Base-by-base conservation (phyloP, 2,888 invertebrate genomes). In the Drosophila seclusa region DNA sequence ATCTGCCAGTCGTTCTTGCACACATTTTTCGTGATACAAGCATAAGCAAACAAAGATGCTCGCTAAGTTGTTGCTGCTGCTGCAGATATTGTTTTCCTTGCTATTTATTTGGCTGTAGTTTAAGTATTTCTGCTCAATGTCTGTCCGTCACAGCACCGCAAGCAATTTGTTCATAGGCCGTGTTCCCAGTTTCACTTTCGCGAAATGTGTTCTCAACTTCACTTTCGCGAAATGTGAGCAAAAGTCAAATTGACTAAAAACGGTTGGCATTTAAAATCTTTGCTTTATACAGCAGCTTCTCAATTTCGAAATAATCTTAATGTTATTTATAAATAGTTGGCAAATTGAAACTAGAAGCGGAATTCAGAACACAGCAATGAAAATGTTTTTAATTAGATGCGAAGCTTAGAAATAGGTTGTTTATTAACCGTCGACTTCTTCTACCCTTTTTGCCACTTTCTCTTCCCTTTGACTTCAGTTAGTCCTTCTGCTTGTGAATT, bases 101-200 rank as follows among this genome's bases (percentile, higher is more conserved):
- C 40, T 54, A 54, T 60, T 61, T 53, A 66, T 66, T 63, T 60
- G 52, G 31, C 21, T 66, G 29, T 53, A 53, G 55, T 60, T 73
- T 45, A 42, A 66, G 65, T 59, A 32, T 21, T n/a, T 52, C 36
- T 42, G 18, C 42, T 34, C 21, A n/a, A 29, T 4, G 34, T 62
- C 21, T 21, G 48, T 27, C 11, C 6, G 21, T 21, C 36, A 62
- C 13, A 10, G 45, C 27, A 32, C 34, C 38, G 21, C 62, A 58
- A 50, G 36, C 59, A 50, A 54, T 67, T 73, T 61, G 34, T 31
- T 42, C 29, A 34, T 5, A 8, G 6, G 29, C 5, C 29, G 13
- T 18, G 45, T 27, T 67, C 45, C 24, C 29, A 27, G 16, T 10
- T 50, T 21, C 7, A 49, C 18, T 40, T 65, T 50, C 27, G 32